Conservation (phyloP, 2,797 vertebrate genomes). For the Podargus strigoides region DNA sequence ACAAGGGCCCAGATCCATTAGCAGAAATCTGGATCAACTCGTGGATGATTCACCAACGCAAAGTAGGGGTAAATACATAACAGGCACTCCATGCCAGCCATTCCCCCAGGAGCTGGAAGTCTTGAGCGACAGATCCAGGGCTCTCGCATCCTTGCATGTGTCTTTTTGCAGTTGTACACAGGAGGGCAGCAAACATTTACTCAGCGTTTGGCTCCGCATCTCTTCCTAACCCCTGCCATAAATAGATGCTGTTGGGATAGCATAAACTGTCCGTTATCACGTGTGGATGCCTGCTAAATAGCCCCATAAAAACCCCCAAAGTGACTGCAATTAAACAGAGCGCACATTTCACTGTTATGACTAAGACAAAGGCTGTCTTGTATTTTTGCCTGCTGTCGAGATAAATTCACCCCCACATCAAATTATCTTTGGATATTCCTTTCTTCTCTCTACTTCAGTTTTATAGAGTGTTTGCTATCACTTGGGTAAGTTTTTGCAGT, state of each 20-base stretch:
- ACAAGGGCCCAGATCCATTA: neutral
- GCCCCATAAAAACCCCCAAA: neutral
- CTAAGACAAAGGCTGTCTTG: neutral
- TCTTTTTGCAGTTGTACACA: slow-evolving; percentile 48
- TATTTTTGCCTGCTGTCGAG: neutral
- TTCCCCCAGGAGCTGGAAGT: neutral
- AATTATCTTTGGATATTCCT: neutral
- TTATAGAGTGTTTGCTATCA: neutral
- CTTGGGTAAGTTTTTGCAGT: neutral
- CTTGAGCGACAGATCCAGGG: neutral
- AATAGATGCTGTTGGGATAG: neutral
- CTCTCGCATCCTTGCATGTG: neutral
- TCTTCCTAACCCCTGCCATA: neutral
- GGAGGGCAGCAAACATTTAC: slow-evolving; percentile 74
- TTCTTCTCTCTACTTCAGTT: neutral
- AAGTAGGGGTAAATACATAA: neutral
- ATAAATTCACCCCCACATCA: neutral
- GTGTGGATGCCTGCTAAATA: neutral
- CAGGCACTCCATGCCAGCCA: neutral
- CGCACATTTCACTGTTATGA: neutral
- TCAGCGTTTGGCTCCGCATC: neutral
- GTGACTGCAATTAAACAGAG: neutral
- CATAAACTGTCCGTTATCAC: neutral
- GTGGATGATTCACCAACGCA: neutral
- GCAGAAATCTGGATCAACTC: neutral